Percentiles rank a stretch among this genome's conserved stretches.
Evolutionary conservation across 2,888 invertebrate species (phyloP).

Genomic region (Cotesia congregata): DNA sequence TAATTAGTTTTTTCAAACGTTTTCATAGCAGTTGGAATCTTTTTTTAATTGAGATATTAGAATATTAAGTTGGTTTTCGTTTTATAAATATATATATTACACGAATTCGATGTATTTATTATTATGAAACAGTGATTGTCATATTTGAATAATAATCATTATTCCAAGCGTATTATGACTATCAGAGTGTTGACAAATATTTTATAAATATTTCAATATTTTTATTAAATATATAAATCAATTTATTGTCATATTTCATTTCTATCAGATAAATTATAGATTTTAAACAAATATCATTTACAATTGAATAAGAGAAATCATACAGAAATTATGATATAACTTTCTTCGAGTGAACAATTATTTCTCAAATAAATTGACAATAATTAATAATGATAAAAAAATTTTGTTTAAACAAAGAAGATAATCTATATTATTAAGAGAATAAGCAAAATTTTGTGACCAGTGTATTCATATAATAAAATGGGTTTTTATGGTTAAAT

Average conservation of each 20-base stretch:
- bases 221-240: neutral
- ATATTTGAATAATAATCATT: neutral
- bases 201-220: neutral
- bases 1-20: slow-evolving; percentile 59
- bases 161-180: neutral
- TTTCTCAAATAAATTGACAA: too few relatives aligned
- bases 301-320: too few relatives aligned
- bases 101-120: neutral
- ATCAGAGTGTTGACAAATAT: neutral
- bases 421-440: too few relatives aligned
- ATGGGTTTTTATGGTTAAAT: too few relatives aligned
- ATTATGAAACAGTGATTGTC: neutral
- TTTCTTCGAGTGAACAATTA: too few relatives aligned
- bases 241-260: neutral
- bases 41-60: slow-evolving; percentile 1
- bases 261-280: neutral
- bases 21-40: slow-evolving; percentile 7
- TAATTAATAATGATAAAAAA: too few relatives aligned
- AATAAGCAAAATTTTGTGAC: too few relatives aligned
- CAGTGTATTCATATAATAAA: too few relatives aligned
- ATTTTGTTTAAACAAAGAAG: too few relatives aligned
- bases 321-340: too few relatives aligned
- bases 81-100: neutral
- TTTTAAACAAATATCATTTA: neutral
- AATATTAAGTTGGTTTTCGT: neutral